Conservation (phyloP, 2,888 invertebrate species). For the Hypena proboscidalis region DNA sequence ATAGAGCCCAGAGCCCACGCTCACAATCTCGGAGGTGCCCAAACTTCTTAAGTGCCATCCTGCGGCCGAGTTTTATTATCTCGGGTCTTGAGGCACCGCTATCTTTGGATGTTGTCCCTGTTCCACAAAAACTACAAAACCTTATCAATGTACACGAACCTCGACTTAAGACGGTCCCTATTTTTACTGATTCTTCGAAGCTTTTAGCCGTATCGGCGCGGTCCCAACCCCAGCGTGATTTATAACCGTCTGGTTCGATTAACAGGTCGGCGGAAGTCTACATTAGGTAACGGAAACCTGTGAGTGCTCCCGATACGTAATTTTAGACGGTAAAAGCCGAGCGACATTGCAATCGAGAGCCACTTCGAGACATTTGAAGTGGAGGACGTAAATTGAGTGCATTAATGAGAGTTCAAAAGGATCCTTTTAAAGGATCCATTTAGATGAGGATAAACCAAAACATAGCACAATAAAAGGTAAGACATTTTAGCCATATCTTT, state of each 20-base stretch:
- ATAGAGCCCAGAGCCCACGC: conserved; percentile 66
- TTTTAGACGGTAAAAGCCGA: conserved; percentile 65
- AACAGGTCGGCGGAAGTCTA: conserved; percentile 77
- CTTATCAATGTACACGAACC: conserved; percentile 82
- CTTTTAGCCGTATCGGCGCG: conserved; percentile 79
- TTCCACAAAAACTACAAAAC: conserved; percentile 78
- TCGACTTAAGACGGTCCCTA: conserved; percentile 77
- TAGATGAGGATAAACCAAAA: conserved; percentile 44
- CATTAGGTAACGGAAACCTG: conserved; percentile 74
- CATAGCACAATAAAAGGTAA: conserved; percentile 50
- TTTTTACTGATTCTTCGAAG: conserved; percentile 73
- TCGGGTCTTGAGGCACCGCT: conserved; percentile 64
- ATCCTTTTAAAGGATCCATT: conserved; percentile 47
- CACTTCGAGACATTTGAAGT: conserved; percentile 61
- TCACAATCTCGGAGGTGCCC: conserved; percentile 61
- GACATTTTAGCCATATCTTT: conserved; percentile 54
- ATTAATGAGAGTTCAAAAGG: conserved; percentile 48
- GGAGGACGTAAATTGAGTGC: conserved; percentile 45
- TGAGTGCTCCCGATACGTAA: conserved; percentile 63
- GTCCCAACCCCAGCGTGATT: conserved; percentile 68
- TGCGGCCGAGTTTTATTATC: conserved; percentile 71
- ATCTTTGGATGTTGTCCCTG: conserved; percentile 71
- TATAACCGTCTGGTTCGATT: conserved; percentile 75
- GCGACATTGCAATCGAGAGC: conserved; percentile 55
- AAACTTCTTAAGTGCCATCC: conserved; percentile 69